phyloP scores from a whole-genome alignment of 2,113 vertebrate genomes.

The Lontra canadensis region DNA sequence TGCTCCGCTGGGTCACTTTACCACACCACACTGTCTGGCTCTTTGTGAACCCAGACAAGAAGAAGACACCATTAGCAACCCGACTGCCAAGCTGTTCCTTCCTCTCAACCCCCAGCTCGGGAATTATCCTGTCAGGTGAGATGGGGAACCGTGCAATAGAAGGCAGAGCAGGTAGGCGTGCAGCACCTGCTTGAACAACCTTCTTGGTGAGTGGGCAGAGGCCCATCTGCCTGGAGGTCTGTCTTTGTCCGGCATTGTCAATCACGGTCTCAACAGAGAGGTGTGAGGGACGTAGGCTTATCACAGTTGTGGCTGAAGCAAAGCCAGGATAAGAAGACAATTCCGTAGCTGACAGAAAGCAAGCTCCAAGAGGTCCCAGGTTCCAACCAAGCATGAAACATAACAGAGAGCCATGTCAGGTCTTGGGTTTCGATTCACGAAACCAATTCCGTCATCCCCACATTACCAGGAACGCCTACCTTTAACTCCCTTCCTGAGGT shows the following conservation, averaged over 20 bases:
- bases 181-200: background rate
- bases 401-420: background rate
- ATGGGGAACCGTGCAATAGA: background rate
- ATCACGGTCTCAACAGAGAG: background rate
- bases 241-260: background rate
- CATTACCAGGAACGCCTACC: background rate
- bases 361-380: background rate
- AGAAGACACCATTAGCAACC: background rate
- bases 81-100: background rate
- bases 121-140: background rate
- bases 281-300: background rate
- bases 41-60: background rate
- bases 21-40: constrained; percentile 75
- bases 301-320: background rate
- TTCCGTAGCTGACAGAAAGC: background rate
- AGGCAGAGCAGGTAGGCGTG: background rate
- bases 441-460: background rate
- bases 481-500: background rate
- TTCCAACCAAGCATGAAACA: accelerated
- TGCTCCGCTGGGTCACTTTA: constrained; percentile 84
- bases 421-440: background rate
- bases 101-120: background rate
- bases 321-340: background rate
- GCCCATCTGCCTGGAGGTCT: accelerated
- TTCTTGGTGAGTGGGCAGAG: background rate